Evolutionary conservation across 2,797 vertebrate species (phyloP).

Genomic region (Austrolebias charrua): DNA sequence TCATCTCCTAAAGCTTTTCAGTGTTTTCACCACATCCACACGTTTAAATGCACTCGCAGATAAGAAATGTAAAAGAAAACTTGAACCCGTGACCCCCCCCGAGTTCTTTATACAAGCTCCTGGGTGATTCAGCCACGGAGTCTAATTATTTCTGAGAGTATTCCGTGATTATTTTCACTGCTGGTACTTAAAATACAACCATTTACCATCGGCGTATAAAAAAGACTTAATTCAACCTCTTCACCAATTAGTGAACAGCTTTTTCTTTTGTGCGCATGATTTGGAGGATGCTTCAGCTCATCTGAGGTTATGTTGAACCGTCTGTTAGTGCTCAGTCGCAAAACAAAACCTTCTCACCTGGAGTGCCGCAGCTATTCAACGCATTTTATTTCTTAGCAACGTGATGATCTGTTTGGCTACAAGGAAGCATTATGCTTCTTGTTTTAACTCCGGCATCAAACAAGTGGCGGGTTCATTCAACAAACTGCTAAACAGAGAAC

Average conservation of each 20-base stretch:
- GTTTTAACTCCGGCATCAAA: background rate
- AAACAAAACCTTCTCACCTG: conserved; percentile 25
- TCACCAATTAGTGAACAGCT: conserved; percentile 23
- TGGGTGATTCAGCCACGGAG: conserved; percentile 30
- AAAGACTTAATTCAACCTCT: conserved; percentile 31
- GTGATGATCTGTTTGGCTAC: conserved; percentile 4
- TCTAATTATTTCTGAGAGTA: conserved; percentile 37
- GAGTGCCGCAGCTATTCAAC: background rate
- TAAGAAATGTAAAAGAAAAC: conserved; percentile 46
- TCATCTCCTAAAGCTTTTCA: conserved; percentile 47
- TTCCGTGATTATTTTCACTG: conserved; percentile 20
- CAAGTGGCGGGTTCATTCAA: background rate
- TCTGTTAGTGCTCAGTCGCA: background rate
- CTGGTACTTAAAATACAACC: conserved; percentile 32
- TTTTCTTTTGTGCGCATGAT: conserved; percentile 10
- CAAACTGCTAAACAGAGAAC: background rate
- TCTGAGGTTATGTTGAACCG: conserved; percentile 13
- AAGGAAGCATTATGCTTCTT: background rate
- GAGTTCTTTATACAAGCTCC: conserved; percentile 27
- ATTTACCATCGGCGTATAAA: conserved; percentile 28
- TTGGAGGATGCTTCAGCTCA: conserved; percentile 33
- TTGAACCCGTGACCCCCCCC: conserved; percentile 47
- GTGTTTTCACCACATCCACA: conserved; percentile 22
- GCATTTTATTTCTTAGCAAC: background rate
- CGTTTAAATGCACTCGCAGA: conserved; percentile 39